Percentiles rank a stretch among this genome's conserved stretches.
Evolutionary conservation across 1,140 invertebrate genomes (phyloP).

Genomic region (Bicyclus anynana): DNA sequence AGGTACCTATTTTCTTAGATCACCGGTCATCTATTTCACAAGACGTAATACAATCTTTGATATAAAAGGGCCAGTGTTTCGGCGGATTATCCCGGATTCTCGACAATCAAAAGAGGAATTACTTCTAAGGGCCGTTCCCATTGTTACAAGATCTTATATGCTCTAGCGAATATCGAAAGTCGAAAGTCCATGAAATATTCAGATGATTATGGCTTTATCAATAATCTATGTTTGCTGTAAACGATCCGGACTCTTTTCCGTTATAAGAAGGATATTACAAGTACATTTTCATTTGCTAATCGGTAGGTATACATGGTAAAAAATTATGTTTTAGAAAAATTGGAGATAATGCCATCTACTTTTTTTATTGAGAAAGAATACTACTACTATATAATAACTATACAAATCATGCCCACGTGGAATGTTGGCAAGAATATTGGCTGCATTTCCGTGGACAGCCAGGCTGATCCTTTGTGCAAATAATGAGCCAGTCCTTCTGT

Average conservation of each 20-base stretch:
- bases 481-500: too few relatives aligned
- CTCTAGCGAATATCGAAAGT: slow-evolving; percentile 47
- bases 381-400: too few relatives aligned
- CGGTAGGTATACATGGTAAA: too few relatives aligned
- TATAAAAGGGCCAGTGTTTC: slow-evolving; percentile 3
- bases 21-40: neutral
- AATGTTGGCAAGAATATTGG: too few relatives aligned
- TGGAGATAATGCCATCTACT: too few relatives aligned
- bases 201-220: slow-evolving; percentile 36
- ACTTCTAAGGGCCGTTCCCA: neutral
- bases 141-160: slow-evolving; percentile 26
- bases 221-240: slow-evolving; percentile 13
- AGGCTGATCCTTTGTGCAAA: too few relatives aligned
- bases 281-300: neutral
- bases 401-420: too few relatives aligned
- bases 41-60: neutral
- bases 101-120: slow-evolving; percentile 2
- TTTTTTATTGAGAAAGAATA: too few relatives aligned
- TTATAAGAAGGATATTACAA: neutral
- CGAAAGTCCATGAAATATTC: slow-evolving; percentile 50
- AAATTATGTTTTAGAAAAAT: too few relatives aligned
- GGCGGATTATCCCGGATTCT: neutral
- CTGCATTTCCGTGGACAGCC: too few relatives aligned
- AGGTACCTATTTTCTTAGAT: neutral
- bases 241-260: neutral